Base-by-base conservation (phyloP, 2,888 invertebrate species). In the Cryptosula pallasiana region DNA sequence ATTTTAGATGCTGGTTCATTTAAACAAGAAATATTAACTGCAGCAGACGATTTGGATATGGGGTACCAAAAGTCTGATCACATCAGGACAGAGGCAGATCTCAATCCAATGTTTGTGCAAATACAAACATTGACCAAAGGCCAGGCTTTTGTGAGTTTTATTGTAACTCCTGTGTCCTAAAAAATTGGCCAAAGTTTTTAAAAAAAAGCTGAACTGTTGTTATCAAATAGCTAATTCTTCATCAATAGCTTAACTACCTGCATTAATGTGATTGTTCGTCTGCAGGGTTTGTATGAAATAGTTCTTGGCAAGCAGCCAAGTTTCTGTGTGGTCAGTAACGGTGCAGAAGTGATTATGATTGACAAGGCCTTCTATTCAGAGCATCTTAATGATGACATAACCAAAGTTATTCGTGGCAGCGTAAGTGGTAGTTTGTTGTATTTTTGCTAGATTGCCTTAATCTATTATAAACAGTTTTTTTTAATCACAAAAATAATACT, bases 311-410 rank as follows among this genome's bases (percentile, higher is more conserved):
- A 78, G 29, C 80, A 82, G 72, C 79, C 81, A 0, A 79, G 78
- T 72, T 76, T 82, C 71, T 79, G 79, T 71, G 78, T 81, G 58
- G 77, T 82, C 55, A 81, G 81, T 72, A 79, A 78, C 69, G 81
- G 81, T 9, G 81, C 81, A 0, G 82, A 82, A 72, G 79, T 79
- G 72, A 76, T 82, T 16, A 73, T 82, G 45, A 74, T 82, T 63
- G 78, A 81, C 75, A 80, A 80, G 72, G 73, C 78, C 16, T 77
- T 81, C 69, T 82, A 80, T 71, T 55, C 76, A 55, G 77, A 79
- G 5, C 74, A 81, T 75, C 77, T 79, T 20, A 76, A 79, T 0
- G 78, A 78, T 35, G 75, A 74, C n/a, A 76, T 80, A 1, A 74
- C 78, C 13, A 72, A 77, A 34, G 76, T 75, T 20, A 73, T 81